phyloP scores from a whole-genome alignment of 2,113 vertebrate genomes.

The Micromys minutus region DNA sequence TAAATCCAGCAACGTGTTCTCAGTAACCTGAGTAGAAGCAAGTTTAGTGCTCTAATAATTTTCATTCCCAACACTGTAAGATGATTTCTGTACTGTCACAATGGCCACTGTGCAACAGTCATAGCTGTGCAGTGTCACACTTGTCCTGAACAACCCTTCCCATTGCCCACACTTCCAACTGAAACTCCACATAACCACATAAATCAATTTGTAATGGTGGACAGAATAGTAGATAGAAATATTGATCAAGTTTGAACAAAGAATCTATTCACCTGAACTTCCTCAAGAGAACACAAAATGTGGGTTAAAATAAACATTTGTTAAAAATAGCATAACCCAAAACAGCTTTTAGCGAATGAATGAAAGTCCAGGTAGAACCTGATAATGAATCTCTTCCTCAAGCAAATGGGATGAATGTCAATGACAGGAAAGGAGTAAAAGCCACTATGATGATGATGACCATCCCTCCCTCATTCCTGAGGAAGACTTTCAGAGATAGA shows the following conservation, averaged over 20 bases:
- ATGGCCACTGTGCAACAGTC: background rate
- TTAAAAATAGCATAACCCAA: constrained; percentile 45
- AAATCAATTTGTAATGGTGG: background rate
- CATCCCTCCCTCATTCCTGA: background rate
- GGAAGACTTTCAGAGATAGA: background rate
- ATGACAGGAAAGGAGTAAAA: background rate
- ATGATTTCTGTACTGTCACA: constrained; percentile 19
- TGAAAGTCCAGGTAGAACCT: background rate
- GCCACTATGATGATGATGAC: background rate
- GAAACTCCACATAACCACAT: background rate
- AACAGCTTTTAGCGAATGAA: background rate
- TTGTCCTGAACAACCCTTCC: background rate
- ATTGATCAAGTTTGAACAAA: background rate
- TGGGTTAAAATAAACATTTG: constrained; percentile 34
- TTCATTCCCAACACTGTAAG: background rate
- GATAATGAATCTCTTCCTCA: background rate
- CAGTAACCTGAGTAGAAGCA: background rate
- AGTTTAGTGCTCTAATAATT: background rate
- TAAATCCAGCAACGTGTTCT: background rate
- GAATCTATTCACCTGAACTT: constrained; percentile 8
- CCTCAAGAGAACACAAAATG: background rate
- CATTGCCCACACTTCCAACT: background rate
- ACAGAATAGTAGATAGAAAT: background rate
- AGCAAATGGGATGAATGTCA: background rate
- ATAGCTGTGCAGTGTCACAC: background rate